Evolutionary conservation across 1,140 invertebrate species (phyloP), one percentile per base, ranked within the genome.

Genomic region (Drosophila leontia): DNA sequence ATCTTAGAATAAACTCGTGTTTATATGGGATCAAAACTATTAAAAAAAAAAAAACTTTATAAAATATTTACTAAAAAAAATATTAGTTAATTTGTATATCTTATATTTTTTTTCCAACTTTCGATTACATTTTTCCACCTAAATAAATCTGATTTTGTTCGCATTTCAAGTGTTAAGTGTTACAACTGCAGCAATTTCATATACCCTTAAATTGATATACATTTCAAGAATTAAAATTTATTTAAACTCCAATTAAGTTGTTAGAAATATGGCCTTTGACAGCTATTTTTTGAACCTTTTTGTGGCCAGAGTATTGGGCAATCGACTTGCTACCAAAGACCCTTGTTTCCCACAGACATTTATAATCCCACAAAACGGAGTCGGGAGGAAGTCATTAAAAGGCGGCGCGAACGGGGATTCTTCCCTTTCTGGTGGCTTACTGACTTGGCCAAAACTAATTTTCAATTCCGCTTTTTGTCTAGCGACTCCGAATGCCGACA

Each of bases 381-480:
- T 57, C 55, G 60, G 32, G 51, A 83, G 86, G 82, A 91, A 82
- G 76, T 80, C 75, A 90, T 90, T 90, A 84, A 79, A 76, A 56
- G 65, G 62, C 76, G 65, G 63, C 69, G 64, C 48, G 39, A 26
- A 26, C 8, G 50, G 48, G 48, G 23, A 51, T 32, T 72, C 56
- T 41, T 72, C 56, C 51, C 68, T 51, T 51, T 34, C 23, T 65
- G n/a, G 34, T 45, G 50, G 26, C 32, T 53, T 11, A 55, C 44
- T 26, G 17, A 37, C 29, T 50, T 42, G 53, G 53, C 62, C 84
- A 79, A 65, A 78, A 86, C 67, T 55, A 78, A 85, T 74, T 74
- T 70, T 77, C 67, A 82, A 75, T 84, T 82, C 68, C 62, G 81
- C 60, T 75, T 82, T 74, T 90, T 88, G 71, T 86, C 75, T 91